These are phyloP conservation scores for Centroberyx gerrardi DNA, from an alignment of 2,797 vertebrate genomes.

Conservation along the genomic window DNA sequence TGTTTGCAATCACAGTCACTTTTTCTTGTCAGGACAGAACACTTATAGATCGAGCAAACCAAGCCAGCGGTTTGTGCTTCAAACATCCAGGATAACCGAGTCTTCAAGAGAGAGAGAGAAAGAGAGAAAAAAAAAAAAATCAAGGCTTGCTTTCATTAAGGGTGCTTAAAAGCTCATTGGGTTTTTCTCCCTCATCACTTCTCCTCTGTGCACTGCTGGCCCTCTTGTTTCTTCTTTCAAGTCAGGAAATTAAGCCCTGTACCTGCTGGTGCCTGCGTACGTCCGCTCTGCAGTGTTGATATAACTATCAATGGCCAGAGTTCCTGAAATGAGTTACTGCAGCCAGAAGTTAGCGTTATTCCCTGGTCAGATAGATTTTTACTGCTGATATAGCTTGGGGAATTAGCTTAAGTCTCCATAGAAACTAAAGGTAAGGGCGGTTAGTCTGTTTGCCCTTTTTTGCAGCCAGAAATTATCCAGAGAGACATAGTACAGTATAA, in stretches of 20 bases:
- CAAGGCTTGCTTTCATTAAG: slow-evolving; percentile 71
- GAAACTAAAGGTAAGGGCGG: background rate
- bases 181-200: slow-evolving; percentile 54
- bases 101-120: slow-evolving; percentile 4
- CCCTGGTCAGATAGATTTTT: background rate
- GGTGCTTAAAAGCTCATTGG: slow-evolving; percentile 77
- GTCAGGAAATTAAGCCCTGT: slow-evolving; percentile 68
- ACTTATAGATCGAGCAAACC: slow-evolving; percentile 52
- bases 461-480: background rate
- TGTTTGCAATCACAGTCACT: slow-evolving; percentile 41
- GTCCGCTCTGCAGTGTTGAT: slow-evolving; percentile 34
- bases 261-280: slow-evolving; percentile 24
- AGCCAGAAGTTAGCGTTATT: slow-evolving; percentile 32
- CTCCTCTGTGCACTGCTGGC: slow-evolving; percentile 31
- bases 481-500: background rate
- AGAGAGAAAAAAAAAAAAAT: slow-evolving; percentile 31
- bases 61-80: slow-evolving; percentile 46
- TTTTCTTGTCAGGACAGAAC: slow-evolving; percentile 47
- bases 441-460: background rate
- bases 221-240: slow-evolving; percentile 52
- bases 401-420: slow-evolving; percentile 3
- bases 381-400: background rate
- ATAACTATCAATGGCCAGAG: slow-evolving; percentile 33
- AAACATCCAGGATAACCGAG: slow-evolving; percentile 33
- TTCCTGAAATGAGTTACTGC: slow-evolving; percentile 42